phyloP scores from a whole-genome alignment of 2,888 invertebrate species.

The Lampropteryx suffumata region DNA sequence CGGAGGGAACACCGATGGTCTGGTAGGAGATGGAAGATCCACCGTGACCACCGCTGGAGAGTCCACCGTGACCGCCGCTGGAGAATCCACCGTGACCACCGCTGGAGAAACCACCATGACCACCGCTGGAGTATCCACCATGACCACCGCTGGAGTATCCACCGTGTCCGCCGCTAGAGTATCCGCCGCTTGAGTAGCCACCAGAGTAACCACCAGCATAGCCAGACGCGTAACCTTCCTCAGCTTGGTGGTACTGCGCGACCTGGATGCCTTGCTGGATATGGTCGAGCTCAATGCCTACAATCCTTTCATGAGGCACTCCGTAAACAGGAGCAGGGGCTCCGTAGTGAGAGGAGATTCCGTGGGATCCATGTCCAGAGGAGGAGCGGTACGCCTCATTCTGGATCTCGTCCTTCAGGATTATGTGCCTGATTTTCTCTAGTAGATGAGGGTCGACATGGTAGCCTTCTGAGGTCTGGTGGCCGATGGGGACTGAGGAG shows the following conservation, averaged over 20 bases:
- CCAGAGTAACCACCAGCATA: conserved; percentile 60
- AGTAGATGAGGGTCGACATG: conserved; percentile 90
- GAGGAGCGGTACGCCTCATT: conserved; percentile 78
- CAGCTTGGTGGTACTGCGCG: conserved; percentile 91
- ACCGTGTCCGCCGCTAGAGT: conserved; percentile 47
- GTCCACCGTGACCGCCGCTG: conserved; percentile 41
- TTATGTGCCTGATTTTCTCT: conserved; percentile 92
- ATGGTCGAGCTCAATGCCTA: conserved; percentile 92
- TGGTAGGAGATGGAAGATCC: conserved; percentile 55
- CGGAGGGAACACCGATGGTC: conserved; percentile 72
- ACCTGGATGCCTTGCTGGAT: conserved; percentile 94
- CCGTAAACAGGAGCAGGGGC: conserved; percentile 87
- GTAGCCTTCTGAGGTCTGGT: conserved; percentile 91
- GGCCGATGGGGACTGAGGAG: conserved; percentile 88
- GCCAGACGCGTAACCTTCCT: conserved; percentile 74
- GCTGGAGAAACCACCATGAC: conserved; percentile 53
- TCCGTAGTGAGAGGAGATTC: conserved; percentile 86
- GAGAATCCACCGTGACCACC: conserved; percentile 43
- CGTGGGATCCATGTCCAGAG: conserved; percentile 73
- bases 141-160: conserved; percentile 43
- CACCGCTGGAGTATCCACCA: conserved; percentile 48
- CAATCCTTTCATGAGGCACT: conserved; percentile 86
- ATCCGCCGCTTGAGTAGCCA: conserved; percentile 40
- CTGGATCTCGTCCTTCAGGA: conserved; percentile 89
- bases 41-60: conserved; percentile 56